These are phyloP conservation scores for Melanotaenia parkinsoni DNA, from an alignment of 2,797 vertebrate species.

Conservation along the genomic window DNA sequence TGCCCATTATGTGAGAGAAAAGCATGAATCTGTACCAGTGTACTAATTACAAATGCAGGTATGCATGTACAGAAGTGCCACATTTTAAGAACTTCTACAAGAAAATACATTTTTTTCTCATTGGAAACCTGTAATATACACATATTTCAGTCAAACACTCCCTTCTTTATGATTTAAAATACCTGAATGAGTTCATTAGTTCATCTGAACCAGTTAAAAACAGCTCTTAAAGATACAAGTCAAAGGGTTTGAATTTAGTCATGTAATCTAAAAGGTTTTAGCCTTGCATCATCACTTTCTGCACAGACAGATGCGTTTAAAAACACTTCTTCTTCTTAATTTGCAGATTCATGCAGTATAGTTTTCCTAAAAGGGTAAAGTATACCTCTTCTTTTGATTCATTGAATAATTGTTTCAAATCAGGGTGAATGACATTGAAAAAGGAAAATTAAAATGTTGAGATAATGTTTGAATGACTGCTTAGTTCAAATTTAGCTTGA, in stretches of 20 bases:
- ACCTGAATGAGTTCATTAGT: slow-evolving; percentile 2
- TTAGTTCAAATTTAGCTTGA: not conserved
- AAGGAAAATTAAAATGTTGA: not conserved
- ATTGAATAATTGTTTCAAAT: not conserved
- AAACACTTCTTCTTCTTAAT: not conserved
- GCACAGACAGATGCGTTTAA: slow-evolving; percentile 5
- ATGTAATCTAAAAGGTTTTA: not conserved
- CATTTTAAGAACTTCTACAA: not conserved
- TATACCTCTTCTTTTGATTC: not conserved
- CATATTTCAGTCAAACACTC: not conserved
- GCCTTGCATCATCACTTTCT: not conserved
- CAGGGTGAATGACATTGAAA: not conserved
- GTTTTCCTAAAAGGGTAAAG: not conserved
- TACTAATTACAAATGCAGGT: not conserved
- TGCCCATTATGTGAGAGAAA: slow-evolving; percentile 14
- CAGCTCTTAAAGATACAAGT: not conserved
- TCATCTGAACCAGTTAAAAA: slow-evolving; percentile 11
- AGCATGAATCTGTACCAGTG: not conserved
- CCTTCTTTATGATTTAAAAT: not conserved
- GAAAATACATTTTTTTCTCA: not conserved
- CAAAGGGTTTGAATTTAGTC: not conserved
- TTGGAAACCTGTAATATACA: not conserved
- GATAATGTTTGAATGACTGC: not conserved
- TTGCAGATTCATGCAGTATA: not conserved
- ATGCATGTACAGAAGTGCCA: not conserved